A percentile compares a stretch with the other conserved stretches of the same genome.
Evolutionary conservation across 1,140 invertebrate species (phyloP).

Genomic region (Dendrolimus punctatus): DNA sequence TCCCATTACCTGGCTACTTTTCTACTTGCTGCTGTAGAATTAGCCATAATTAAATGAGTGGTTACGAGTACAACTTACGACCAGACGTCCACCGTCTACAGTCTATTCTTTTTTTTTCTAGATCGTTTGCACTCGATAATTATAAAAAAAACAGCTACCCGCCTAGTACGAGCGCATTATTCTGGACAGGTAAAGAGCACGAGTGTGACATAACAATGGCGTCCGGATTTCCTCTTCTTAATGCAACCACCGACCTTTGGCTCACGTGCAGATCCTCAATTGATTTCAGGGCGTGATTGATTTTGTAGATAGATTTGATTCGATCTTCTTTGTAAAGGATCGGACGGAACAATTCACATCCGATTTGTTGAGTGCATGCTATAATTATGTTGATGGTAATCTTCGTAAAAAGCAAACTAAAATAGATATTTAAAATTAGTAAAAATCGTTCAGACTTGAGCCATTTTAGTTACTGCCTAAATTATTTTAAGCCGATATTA

Average conservation of each 20-base stretch:
- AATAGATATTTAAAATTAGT: too few species aligned
- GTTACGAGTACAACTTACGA: too few species aligned
- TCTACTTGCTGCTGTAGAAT: too few species aligned
- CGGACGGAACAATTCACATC: not conserved
- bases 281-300: conserved; percentile 64
- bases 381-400: too few species aligned
- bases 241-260: conserved; percentile 56
- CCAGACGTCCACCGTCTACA: too few species aligned
- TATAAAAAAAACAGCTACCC: conserved; percentile 42
- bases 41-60: too few species aligned
- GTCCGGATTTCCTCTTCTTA: conserved; percentile 68
- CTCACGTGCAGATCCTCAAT: conserved; percentile 67
- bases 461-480: conserved; percentile 1
- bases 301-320: conserved; percentile 58
- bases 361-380: not conserved
- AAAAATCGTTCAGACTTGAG: too few species aligned
- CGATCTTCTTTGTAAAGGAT: conserved; percentile 39
- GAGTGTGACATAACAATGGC: conserved; percentile 56
- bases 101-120: too few species aligned
- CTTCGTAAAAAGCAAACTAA: too few species aligned
- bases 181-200: conserved; percentile 63
- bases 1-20: too few species aligned
- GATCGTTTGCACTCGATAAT: conserved; percentile 25
- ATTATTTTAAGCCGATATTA: conserved; percentile 6
- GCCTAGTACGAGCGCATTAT: too few species aligned